These are phyloP conservation scores for Montipora efflorescens DNA, from an alignment of 64 coral and sea anemone genomes.

Conservation along the genomic window DNA sequence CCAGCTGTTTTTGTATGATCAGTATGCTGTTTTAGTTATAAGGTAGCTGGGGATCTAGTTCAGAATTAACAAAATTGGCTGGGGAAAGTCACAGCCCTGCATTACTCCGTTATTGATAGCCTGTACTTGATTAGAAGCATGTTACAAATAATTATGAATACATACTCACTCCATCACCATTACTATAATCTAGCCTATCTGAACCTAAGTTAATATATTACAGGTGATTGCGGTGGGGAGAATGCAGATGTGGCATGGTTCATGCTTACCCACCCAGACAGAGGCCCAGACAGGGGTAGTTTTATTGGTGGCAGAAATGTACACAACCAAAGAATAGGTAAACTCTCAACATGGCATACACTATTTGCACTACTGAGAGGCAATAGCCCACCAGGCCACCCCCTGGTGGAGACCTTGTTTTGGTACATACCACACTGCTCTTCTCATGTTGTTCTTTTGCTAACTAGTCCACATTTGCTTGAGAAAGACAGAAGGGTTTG, in stretches of 20 bases:
- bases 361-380: neutral
- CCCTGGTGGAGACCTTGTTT: neutral
- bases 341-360: neutral
- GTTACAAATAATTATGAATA: neutral
- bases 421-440: too few species aligned
- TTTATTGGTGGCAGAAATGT: slow-evolving; percentile 21
- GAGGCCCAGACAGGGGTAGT: slow-evolving; percentile 11
- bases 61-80: neutral
- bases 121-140: slow-evolving; percentile 16
- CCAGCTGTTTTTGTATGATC: slow-evolving; percentile 3
- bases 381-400: neutral
- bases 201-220: slow-evolving; percentile 14
- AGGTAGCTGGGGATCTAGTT: slow-evolving; percentile 3
- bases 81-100: neutral
- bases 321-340: slow-evolving; percentile 16
- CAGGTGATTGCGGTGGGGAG: slow-evolving; percentile 5
- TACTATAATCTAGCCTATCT: neutral
- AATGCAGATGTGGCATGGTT: slow-evolving; percentile 15
- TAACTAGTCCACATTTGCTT: too few species aligned
- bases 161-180: neutral
- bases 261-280: slow-evolving; percentile 18
- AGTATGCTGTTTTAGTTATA: slow-evolving; percentile 3
- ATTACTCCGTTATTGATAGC: neutral
- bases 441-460: too few species aligned
- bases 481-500: too few species aligned